Evolutionary conservation across 2,113 vertebrate species (phyloP), one percentile per base, ranked within the genome.

Genomic region (Takifugu flavidus): DNA sequence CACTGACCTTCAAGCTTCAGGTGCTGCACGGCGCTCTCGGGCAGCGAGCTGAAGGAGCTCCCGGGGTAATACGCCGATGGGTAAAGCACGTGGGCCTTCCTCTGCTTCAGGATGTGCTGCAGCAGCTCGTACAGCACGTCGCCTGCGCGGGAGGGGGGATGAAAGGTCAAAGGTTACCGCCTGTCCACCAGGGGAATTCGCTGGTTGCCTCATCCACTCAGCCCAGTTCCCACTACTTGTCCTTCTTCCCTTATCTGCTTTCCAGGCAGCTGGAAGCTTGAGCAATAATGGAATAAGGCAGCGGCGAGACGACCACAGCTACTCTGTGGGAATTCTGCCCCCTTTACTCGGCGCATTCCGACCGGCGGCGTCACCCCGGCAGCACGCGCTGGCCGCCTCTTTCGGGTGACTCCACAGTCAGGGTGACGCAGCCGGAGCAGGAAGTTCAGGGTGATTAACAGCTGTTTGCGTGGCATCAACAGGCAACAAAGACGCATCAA

Each of bases 81-180:
- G 77, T 93, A 95, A 67, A 94, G 89, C 6, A 70, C 58, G 11
- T 87, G 92, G 39, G 95, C 83, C 86, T 98, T 98, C 80, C 95
- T 94, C 88, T 97, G 95, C 91, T 98, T 98, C 89, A 99, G 88
- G 78, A 95, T 96, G 83, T 99, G 95, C 90, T 99, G 97, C 75
- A 99, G 93, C 77, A 99, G 94, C 89, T 99, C 96, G 54, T 96
- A 99, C 52, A 99, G 91, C 77, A 99, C 97, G 47, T 98, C 96
- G 61, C 97, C 97, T 99, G 89, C 15, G 55, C 25, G 73, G 34
- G 29, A 67, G 3, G 31, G 12, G n/a, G 20, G 20, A n/a, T 25
- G n/a, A 53, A 47, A 77, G 65, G 62, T 71, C 71, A 74, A 12
- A 77, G 62, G 77, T 82, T 49, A 79, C 0, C 65, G 26, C 56